phyloP scores from a whole-genome alignment of 35 echinoderm and acorn worm species.

The Apostichopus californicus region DNA sequence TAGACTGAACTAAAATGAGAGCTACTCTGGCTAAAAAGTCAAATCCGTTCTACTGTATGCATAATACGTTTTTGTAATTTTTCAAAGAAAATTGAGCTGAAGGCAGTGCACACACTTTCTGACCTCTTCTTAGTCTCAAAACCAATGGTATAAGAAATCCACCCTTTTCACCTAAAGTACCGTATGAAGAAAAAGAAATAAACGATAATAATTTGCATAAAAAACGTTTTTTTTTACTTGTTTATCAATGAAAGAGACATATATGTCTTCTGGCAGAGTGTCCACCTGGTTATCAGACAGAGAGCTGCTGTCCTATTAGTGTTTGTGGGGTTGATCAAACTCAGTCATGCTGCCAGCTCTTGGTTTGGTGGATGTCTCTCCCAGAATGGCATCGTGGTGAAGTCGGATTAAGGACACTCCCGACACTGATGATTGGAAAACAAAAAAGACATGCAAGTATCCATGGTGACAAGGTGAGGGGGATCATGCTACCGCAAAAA shows the following conservation, averaged over 20 bases:
- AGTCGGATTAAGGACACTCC: conserved; percentile 39
- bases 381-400: conserved; percentile 30
- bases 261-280: background rate
- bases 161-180: too few relatives aligned
- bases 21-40: too few relatives aligned
- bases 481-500: background rate
- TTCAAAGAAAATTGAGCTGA: too few relatives aligned
- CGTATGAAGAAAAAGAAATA: background rate
- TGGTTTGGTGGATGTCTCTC: conserved; percentile 56
- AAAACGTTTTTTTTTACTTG: background rate
- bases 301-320: background rate
- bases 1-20: too few relatives aligned
- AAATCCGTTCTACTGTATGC: too few relatives aligned
- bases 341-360: conserved; percentile 44
- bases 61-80: too few relatives aligned
- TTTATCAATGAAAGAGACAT: background rate
- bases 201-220: background rate
- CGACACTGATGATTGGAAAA: conserved; percentile 23
- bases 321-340: conserved; percentile 45
- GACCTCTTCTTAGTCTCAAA: too few relatives aligned
- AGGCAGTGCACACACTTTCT: too few relatives aligned
- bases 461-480: background rate
- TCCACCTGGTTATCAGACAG: background rate
- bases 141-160: too few relatives aligned
- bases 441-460: conserved; percentile 41